phyloP scores from a whole-genome alignment of 2,797 vertebrate species.

The Thamnophis elegans region DNA sequence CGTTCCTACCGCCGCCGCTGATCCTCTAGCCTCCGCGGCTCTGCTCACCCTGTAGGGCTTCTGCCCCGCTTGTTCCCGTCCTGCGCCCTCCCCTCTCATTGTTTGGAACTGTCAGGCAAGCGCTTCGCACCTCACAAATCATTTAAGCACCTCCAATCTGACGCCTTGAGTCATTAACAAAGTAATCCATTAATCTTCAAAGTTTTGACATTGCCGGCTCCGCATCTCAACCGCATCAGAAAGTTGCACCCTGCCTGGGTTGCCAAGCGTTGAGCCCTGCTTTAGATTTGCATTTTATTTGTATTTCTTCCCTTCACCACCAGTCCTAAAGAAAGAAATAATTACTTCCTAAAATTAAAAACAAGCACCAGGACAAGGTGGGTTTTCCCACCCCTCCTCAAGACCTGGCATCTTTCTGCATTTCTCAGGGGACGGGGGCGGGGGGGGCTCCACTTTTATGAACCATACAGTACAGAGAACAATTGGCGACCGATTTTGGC shows the following conservation, averaged over 20 bases:
- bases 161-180: constrained; percentile 86
- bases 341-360: constrained; percentile 1
- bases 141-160: constrained; percentile 82
- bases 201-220: constrained; percentile 79
- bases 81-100: constrained; percentile 81
- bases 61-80: constrained; percentile 73
- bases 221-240: constrained; percentile 69
- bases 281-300: constrained; percentile 21
- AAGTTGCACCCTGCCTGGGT: constrained; percentile 67
- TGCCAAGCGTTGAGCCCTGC: constrained; percentile 54
- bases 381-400: not conserved
- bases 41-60: constrained; percentile 65
- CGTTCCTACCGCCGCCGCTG: not conserved
- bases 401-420: constrained; percentile 16
- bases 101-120: constrained; percentile 87
- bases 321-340: not conserved
- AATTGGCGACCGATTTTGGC: constrained; percentile 52
- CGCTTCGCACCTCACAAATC: constrained; percentile 87
- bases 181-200: constrained; percentile 87
- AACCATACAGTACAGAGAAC: constrained; percentile 64
- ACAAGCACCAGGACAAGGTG: not conserved
- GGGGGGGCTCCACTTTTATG: not conserved
- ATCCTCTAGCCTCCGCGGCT: constrained; percentile 60
- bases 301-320: not conserved
- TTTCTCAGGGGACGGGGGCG: not conserved